Base-by-base conservation (phyloP, 2,888 invertebrate genomes). In the Zelleria hepariella region DNA sequence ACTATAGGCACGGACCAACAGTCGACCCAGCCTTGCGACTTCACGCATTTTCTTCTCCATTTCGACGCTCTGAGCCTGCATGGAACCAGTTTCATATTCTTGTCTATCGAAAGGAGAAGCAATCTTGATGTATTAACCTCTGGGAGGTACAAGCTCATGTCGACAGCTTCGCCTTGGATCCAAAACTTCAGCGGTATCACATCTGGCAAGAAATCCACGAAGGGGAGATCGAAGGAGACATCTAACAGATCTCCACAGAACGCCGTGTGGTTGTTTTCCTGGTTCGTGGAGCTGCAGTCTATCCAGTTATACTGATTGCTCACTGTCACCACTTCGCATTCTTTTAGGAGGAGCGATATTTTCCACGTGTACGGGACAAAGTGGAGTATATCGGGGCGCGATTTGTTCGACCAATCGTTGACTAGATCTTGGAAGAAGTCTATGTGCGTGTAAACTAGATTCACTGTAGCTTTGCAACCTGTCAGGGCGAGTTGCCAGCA, bases 261-360 rank as follows among this genome's bases (percentile, higher is more conserved):
- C 0, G 97, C 98, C 59, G 98, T 91, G 75, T 97, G 96, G 82
- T 96, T 94, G 80, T 98, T 98, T 85, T 98, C 98, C 78, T 96
- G 96, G 69, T 96, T 95, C 57, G 97, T 96, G 25, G 97, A 97
- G 59, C 97, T 96, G 71, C 98, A 98, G 82, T 99, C 99, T 66
- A 99, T 95, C 99, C 99, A 99, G 82, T 99, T 99, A 80, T 96
- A 96, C 77, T 99, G 97, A 84, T 99, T 99, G 72, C 97, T 94
- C 18, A 97, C 88, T 51, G 97, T 96, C 1, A 98, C 92, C 18
- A 99, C 90, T 84, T 99, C 98, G 82, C 98, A 98, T 81, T 98
- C 97, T 78, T 98, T 98, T 23, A 98, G 85, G 7, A 96, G 90
- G 62, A 99, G 89, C 62, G 94, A 95, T 71, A 99, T 95, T 75